Percentiles rank a stretch among this genome's conserved stretches.
Evolutionary conservation across 2,888 invertebrate species (phyloP).

Genomic region (Agrypnus murinus): DNA sequence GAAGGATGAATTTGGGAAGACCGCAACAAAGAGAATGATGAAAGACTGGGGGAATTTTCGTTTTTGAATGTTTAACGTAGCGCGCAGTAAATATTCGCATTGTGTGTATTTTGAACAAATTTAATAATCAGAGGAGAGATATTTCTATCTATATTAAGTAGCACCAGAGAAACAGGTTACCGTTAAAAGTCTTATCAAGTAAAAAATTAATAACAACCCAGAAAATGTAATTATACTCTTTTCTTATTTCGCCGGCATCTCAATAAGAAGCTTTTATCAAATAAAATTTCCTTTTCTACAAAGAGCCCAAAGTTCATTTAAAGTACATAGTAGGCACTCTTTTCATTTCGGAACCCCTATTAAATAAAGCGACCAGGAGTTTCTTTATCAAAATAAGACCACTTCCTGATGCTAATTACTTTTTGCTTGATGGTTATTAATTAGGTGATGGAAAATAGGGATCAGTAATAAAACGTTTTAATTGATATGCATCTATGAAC

Average conservation of each 20-base stretch:
- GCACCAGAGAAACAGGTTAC: not conserved
- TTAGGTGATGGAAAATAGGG: conserved; percentile 27
- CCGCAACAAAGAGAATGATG: not conserved
- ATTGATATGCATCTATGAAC: conserved; percentile 34
- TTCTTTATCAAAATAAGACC: conserved; percentile 8
- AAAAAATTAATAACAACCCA: conserved; percentile 27
- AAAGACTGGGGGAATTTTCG: not conserved
- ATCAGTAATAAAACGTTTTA: conserved; percentile 27
- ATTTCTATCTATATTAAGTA: conserved; percentile 3
- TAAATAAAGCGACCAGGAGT: not conserved
- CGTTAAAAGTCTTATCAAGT: not conserved
- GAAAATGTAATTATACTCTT: conserved; percentile 28
- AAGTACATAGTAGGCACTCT: conserved; percentile 17
- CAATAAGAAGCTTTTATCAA: conserved; percentile 25
- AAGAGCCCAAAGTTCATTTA: conserved; percentile 23
- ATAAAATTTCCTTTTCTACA: conserved; percentile 16
- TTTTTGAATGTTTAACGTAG: conserved; percentile 5
- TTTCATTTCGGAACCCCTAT: not conserved
- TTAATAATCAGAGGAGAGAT: conserved; percentile 3
- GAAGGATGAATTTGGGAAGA: not conserved
- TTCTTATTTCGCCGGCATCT: conserved; percentile 22
- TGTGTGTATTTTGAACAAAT: conserved; percentile 3
- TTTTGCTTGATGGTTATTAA: conserved; percentile 11
- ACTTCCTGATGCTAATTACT: not conserved
- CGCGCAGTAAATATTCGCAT: conserved; percentile 13